Percentiles rank a stretch among this genome's conserved stretches.
phyloP scores from a whole-genome alignment of 2,113 vertebrate genomes.

The Seriola aureovittata region DNA sequence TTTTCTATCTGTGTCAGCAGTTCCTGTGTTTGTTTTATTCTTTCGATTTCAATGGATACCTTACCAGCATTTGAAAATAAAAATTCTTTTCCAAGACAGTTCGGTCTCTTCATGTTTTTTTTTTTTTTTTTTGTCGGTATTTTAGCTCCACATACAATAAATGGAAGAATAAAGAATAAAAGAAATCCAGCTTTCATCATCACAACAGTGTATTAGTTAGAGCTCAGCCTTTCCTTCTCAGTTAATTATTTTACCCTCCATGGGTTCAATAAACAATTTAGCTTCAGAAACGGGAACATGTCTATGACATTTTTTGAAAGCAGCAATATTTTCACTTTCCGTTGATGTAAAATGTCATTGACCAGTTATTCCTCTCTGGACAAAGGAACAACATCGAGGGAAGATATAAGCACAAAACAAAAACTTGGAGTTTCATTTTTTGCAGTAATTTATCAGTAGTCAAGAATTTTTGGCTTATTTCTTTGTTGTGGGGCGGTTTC shows the following conservation, averaged over 20 bases:
- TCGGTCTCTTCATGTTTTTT: neutral
- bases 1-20: slow-evolving; percentile 39
- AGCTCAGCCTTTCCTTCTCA: neutral
- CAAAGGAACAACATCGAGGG: neutral
- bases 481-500: slow-evolving; percentile 13
- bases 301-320: neutral
- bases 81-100: slow-evolving; percentile 34
- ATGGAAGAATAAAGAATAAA: neutral
- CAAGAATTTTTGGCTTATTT: slow-evolving; percentile 11
- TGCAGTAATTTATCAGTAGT: neutral
- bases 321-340: neutral
- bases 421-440: neutral
- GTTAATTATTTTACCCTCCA: neutral
- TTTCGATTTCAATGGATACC: slow-evolving; percentile 53
- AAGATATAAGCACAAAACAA: neutral
- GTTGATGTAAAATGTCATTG: neutral
- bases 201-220: neutral
- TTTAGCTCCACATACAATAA: neutral
- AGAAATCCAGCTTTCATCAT: too few species aligned
- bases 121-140: neutral
- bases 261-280: neutral
- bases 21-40: slow-evolving; percentile 23
- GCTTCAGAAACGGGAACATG: neutral
- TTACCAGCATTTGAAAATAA: slow-evolving; percentile 76
- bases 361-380: neutral